Conservation (phyloP, 2,888 invertebrate genomes). For the Ornithoptera priamus region DNA sequence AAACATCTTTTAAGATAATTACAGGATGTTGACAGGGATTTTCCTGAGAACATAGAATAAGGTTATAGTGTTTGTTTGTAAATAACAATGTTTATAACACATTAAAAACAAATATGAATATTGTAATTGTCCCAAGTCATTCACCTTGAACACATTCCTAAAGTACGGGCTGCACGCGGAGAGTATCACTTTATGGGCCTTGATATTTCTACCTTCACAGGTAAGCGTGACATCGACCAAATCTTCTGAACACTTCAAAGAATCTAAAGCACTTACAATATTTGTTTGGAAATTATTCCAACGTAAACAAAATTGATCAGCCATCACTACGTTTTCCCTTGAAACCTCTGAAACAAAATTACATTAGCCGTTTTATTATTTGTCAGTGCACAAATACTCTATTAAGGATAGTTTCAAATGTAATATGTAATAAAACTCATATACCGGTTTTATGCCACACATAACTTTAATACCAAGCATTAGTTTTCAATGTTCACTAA, state of each 20-base stretch:
- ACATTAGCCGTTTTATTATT: conserved; percentile 33
- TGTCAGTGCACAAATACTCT: conserved; percentile 18
- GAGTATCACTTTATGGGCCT: conserved; percentile 87
- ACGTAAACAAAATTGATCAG: conserved; percentile 86
- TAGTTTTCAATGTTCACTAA: conserved; percentile 33
- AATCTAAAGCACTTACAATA: conserved; percentile 85
- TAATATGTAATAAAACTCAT: conserved; percentile 11
- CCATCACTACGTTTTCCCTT: conserved; percentile 65
- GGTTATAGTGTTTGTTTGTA: conserved; percentile 16
- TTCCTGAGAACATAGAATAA: conserved; percentile 68
- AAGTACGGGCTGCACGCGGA: conserved; percentile 88
- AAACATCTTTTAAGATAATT: conserved; percentile 85
- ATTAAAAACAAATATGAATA: conserved; percentile 54
- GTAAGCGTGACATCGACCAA: conserved; percentile 86
- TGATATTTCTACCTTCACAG: conserved; percentile 85
- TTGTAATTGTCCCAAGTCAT: conserved; percentile 75
- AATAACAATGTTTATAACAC: conserved; percentile 6
- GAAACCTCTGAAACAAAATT: conserved; percentile 45
- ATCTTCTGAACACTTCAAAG: conserved; percentile 84
- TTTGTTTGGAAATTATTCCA: conserved; percentile 88
- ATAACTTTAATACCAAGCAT: conserved; percentile 34
- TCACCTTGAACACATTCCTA: conserved; percentile 86
- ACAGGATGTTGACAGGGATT: conserved; percentile 88
- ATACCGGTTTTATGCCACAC: conserved; percentile 32
- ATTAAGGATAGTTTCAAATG: conserved; percentile 6